Base-by-base conservation (phyloP, 2,888 invertebrate species). In the Drosophila gaucha region DNA sequence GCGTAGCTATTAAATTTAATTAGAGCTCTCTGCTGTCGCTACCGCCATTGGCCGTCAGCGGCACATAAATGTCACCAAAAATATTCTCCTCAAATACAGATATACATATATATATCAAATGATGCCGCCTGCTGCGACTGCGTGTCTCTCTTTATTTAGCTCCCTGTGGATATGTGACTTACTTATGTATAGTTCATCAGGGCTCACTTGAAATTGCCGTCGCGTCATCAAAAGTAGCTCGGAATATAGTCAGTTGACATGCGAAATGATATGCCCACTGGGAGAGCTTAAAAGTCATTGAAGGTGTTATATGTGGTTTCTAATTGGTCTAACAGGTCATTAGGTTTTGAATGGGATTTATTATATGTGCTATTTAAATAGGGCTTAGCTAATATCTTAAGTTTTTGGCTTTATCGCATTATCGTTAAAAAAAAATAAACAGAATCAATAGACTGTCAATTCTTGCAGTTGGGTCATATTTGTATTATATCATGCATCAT, bases 61-160 rank as follows among this genome's bases (percentile, higher is more conserved):
- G 69, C 77, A 82, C 82, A 88, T 87, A 80, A 89, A 87, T 87
- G 82, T 89, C 86, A 88, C 83, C 86, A 69, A 80, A 72, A 88
- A 80, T 82, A 83, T 84, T 73, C 74, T 71, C 78, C 66, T 71
- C 74, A 85, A 82, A 84, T n/a, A 20, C 50, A 50, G n/a, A 51
- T 16, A 49, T 3, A 39, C 16, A 50, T 1, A 43, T 44, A 12
- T 36, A 46, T 62, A 24, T 66, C 55, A 71, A 65, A 56, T 71
- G 47, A 47, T 43, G 38, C 58, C 72, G 66, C 50, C 64, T 43
- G 47, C 55, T 50, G 51, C 20, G 33, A 28, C 35, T 30, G 35
- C 30, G 43, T 46, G 26, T 55, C 68, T 65, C 63, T 76, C 63
- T 76, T 70, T 74, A 80, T 79, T 80, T 63, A 79, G 72, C 64